A percentile compares a stretch with the other conserved stretches of the same genome.
These are phyloP conservation scores for Stegastes partitus DNA, from an alignment of 2,113 vertebrate species.

Conservation along the genomic window DNA sequence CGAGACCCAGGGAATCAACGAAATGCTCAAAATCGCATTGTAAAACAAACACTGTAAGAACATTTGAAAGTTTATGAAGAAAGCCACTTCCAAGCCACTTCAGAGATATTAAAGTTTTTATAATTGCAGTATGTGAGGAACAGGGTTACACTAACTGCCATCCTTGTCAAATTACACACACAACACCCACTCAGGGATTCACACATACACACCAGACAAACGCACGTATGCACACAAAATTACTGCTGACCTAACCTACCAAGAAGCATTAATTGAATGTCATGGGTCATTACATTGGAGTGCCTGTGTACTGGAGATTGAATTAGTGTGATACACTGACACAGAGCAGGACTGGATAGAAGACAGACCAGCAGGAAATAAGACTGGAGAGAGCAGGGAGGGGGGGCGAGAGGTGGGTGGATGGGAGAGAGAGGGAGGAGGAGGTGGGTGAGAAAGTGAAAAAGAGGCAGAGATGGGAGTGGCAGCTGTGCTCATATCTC, in stretches of 20 bases:
- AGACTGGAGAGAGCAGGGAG: slow-evolving; percentile 46
- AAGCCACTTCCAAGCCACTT: neutral
- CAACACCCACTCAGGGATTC: slow-evolving; percentile 8
- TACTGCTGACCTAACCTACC: slow-evolving; percentile 60
- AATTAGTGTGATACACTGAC: slow-evolving; percentile 76
- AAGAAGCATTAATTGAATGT: slow-evolving; percentile 76
- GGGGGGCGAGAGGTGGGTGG: slow-evolving; percentile 61
- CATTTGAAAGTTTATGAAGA: neutral
- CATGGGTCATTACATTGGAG: slow-evolving; percentile 74
- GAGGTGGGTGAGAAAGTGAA: slow-evolving; percentile 43
- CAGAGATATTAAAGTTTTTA: neutral
- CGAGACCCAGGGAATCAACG: neutral
- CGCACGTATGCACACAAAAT: slow-evolving; percentile 42
- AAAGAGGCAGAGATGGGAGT: slow-evolving; percentile 52
- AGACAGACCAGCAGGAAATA: slow-evolving; percentile 74
- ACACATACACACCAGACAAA: slow-evolving; percentile 33
- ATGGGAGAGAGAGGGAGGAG: slow-evolving; percentile 11
- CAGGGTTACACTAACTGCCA: slow-evolving; percentile 3
- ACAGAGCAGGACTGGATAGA: slow-evolving; percentile 65
- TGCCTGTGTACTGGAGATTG: slow-evolving; percentile 69
- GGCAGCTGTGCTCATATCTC: slow-evolving; percentile 62
- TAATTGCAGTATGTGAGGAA: neutral
- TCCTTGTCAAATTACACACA: slow-evolving; percentile 16
- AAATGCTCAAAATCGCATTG: neutral
- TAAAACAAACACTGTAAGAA: neutral